Percentiles rank a stretch among this genome's conserved stretches.
phyloP scores from a whole-genome alignment of 1,140 invertebrate genomes.

The Lepeophtheirus salmonis region DNA sequence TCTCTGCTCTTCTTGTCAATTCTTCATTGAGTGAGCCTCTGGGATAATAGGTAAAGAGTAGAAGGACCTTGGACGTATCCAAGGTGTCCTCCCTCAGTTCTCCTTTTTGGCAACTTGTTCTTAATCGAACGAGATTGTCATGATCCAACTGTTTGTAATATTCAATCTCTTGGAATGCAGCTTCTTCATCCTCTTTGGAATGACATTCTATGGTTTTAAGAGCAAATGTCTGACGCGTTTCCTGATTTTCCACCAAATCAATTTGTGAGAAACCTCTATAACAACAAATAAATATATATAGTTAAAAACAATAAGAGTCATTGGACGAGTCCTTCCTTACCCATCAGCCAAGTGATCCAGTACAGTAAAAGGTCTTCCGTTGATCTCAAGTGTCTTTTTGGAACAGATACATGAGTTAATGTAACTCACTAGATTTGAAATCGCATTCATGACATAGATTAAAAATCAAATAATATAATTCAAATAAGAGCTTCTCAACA shows the following conservation, averaged over 20 bases:
- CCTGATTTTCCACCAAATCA: neutral
- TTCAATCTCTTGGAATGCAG: neutral
- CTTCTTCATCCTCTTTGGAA: neutral
- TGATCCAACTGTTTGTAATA: neutral
- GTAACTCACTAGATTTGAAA: neutral
- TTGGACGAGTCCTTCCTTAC: neutral
- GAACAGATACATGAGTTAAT: neutral
- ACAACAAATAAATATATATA: no score
- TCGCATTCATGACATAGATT: no score
- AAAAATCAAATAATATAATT: no score
- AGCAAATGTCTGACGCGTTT: neutral
- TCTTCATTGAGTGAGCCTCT: neutral
- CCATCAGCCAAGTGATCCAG: neutral
- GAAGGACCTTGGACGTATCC: neutral
- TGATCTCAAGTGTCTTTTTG: neutral
- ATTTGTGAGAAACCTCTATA: neutral
- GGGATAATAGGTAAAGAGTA: neutral
- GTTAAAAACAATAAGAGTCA: neutral
- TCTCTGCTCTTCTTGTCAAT: neutral
- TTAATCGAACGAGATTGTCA: neutral
- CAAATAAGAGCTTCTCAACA: no score
- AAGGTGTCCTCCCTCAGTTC: neutral
- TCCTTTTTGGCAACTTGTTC: neutral
- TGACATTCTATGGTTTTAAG: neutral
- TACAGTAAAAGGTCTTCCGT: neutral